phyloP scores from a whole-genome alignment of 2,797 vertebrate genomes.

The Melanotaenia boesemani region DNA sequence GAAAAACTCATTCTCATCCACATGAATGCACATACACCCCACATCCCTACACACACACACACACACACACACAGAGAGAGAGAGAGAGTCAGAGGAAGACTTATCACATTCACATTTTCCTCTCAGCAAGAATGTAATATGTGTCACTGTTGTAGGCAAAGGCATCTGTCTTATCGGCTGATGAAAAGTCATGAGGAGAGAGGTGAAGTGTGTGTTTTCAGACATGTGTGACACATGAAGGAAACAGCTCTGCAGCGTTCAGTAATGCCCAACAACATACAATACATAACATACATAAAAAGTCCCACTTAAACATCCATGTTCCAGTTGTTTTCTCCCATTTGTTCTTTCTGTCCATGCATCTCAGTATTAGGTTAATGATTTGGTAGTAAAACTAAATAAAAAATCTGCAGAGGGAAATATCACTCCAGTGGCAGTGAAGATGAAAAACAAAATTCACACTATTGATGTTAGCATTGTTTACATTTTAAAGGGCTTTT shows the following conservation, averaged over 20 bases:
- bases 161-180: constrained; percentile 15
- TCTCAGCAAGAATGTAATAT: constrained; percentile 25
- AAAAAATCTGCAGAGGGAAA: background rate
- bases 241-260: background rate
- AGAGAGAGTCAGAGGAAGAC: background rate
- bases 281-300: background rate
- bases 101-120: constrained; percentile 8
- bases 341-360: background rate
- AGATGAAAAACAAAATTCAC: background rate
- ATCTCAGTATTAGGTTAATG: background rate
- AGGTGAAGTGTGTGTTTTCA: background rate
- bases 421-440: background rate
- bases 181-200: constrained; percentile 8
- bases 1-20: background rate
- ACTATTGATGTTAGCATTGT: background rate
- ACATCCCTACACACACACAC: background rate
- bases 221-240: background rate
- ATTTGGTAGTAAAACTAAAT: background rate
- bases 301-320: background rate
- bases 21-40: background rate
- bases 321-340: background rate
- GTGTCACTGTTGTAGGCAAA: background rate
- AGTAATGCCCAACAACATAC: background rate
- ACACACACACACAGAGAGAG: constrained; percentile 1
- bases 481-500: background rate